A percentile compares a stretch with the other conserved stretches of the same genome.
These are phyloP conservation scores for Tetragnatha versicolor DNA, from an alignment of 1,140 invertebrate genomes.

Conservation along the genomic window DNA sequence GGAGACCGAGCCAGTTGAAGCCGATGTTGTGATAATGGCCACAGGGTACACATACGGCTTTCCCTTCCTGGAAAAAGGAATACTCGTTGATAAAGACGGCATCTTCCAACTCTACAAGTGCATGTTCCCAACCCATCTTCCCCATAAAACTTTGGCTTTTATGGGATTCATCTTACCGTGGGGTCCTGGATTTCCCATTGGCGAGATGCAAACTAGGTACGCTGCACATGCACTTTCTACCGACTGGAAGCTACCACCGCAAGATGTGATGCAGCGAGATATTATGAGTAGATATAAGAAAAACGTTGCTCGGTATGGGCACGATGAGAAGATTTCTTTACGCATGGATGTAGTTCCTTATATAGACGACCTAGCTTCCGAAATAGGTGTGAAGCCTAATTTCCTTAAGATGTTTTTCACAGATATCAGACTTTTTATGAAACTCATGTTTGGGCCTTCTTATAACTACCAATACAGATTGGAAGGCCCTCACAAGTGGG, in stretches of 20 bases:
- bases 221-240: conserved; percentile 44
- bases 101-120: conserved; percentile 64
- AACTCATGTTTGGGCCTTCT: conserved; percentile 63
- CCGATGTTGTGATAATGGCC: conserved; percentile 55
- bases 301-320: conserved; percentile 55
- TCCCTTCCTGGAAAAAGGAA: conserved; percentile 36
- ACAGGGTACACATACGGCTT: conserved; percentile 59
- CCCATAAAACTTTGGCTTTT: conserved; percentile 63
- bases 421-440: conserved; percentile 62
- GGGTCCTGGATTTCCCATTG: conserved; percentile 67
- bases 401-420: conserved; percentile 60
- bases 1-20: conserved; percentile 3
- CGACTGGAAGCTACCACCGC: conserved; percentile 57
- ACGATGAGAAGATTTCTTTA: conserved; percentile 62
- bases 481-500: conserved; percentile 64
- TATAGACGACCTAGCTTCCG: conserved; percentile 66
- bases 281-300: conserved; percentile 59
- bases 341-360: conserved; percentile 64
- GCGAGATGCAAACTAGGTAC: conserved; percentile 63
- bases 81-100: conserved; percentile 59
- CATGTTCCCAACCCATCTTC: conserved; percentile 62
- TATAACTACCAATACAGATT: conserved; percentile 67
- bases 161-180: conserved; percentile 68
- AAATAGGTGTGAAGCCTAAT: conserved; percentile 64
- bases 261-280: conserved; percentile 61